A percentile compares a stretch with the other conserved stretches of the same genome.
phyloP scores from a whole-genome alignment of 2,113 vertebrate species.

The Elephantulus edwardii region DNA sequence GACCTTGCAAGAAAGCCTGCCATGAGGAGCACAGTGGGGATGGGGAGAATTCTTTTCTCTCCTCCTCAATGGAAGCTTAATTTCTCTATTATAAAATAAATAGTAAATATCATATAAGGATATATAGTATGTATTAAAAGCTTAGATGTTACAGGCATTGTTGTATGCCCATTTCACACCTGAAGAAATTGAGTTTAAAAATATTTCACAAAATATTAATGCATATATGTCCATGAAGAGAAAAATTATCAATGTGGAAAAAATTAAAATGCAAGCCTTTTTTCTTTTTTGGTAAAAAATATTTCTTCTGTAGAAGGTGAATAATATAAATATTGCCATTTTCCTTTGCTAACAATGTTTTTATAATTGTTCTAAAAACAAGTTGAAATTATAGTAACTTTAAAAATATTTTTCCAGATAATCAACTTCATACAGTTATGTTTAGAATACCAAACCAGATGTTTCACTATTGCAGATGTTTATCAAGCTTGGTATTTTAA shows the following conservation, averaged over 20 bases:
- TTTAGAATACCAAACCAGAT: not conserved
- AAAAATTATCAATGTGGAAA: not conserved
- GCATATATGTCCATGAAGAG: not conserved
- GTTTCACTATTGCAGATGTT: too few relatives aligned
- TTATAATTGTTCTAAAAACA: not conserved
- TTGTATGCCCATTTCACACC: not conserved
- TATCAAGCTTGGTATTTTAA: too few relatives aligned
- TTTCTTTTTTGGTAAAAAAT: not conserved
- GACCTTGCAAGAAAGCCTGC: not conserved
- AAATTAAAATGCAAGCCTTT: not conserved
- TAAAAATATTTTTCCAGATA: not conserved
- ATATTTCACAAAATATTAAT: not conserved
- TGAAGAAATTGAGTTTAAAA: not conserved
- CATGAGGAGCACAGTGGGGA: rapidly evolving
- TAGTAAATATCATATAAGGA: too few relatives aligned
- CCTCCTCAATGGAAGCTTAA: too few relatives aligned
- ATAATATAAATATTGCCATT: not conserved
- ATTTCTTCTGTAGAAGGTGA: not conserved
- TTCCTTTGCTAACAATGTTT: not conserved
- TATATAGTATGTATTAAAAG: too few relatives aligned
- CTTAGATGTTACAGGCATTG: too few relatives aligned
- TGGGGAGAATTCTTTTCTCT: not conserved
- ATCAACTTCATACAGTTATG: not conserved
- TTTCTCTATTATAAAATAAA: too few relatives aligned
- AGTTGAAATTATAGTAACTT: not conserved